A percentile compares a stretch with the other conserved stretches of the same genome.
These are phyloP conservation scores for Cataglyphis livida DNA, from an alignment of 2,888 invertebrate species.

Conservation along the genomic window DNA sequence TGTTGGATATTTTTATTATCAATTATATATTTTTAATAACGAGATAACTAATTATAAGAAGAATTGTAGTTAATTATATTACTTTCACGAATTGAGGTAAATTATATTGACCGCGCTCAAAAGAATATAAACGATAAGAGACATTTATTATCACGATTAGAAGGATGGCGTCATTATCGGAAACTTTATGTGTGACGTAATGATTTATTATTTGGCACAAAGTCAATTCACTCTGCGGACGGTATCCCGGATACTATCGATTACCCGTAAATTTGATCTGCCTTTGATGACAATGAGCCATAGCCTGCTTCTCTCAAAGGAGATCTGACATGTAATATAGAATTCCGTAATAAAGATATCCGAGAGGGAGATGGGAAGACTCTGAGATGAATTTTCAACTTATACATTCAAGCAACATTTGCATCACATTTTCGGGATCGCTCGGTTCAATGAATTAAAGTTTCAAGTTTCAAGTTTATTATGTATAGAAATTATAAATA, in stretches of 20 bases:
- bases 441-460: not conserved
- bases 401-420: not conserved
- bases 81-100: conserved; percentile 16
- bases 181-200: conserved; percentile 59
- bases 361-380: not conserved
- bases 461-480: not conserved
- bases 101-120: not conserved
- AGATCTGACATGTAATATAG: conserved; percentile 1
- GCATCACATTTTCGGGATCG: not conserved
- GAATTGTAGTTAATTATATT: not conserved
- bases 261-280: conserved; percentile 65
- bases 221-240: conserved; percentile 66
- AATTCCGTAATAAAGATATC: not conserved
- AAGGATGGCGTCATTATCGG: conserved; percentile 62
- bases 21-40: not conserved
- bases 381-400: not conserved
- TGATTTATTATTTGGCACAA: conserved; percentile 73
- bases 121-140: conserved; percentile 2
- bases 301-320: conserved; percentile 19
- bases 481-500: not conserved
- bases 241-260: conserved; percentile 70
- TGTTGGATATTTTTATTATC: not conserved
- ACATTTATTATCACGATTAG: conserved; percentile 16
- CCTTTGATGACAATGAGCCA: conserved; percentile 25
- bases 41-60: conserved; percentile 7